phyloP scores from a whole-genome alignment of 2,888 invertebrate genomes.

The Acanthosepion esculentum region DNA sequence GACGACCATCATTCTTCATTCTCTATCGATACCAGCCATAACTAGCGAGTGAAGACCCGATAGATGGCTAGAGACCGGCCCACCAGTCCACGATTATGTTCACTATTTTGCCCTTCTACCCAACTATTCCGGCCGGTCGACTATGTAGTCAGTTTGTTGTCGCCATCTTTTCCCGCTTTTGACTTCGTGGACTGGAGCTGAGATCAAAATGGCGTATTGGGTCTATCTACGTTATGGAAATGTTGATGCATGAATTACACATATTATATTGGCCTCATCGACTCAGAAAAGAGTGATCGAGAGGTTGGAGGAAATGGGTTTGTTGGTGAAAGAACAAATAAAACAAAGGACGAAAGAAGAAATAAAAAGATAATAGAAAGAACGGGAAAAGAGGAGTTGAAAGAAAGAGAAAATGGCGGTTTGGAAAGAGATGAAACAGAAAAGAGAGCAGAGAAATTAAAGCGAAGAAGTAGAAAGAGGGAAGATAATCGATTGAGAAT shows the following conservation, averaged over 20 bases:
- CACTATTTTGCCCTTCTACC: neutral
- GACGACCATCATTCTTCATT: neutral
- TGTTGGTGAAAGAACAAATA: neutral
- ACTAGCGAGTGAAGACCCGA: neutral
- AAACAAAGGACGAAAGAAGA: neutral
- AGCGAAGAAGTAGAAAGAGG: neutral
- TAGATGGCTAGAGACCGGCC: neutral
- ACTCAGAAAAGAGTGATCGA: neutral
- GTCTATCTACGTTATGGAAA: conserved; percentile 16
- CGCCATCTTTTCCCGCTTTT: conserved; percentile 15
- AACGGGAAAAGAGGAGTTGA: neutral
- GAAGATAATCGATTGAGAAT: too few species aligned
- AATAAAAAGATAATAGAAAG: neutral
- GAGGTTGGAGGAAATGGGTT: neutral
- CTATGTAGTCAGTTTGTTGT: neutral
- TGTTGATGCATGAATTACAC: conserved; percentile 4
- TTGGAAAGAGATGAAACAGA: neutral
- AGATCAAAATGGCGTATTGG: conserved; percentile 18
- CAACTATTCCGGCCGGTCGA: conserved; percentile 12
- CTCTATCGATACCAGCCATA: neutral
- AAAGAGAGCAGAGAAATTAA: neutral
- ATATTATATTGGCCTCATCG: conserved; percentile 17
- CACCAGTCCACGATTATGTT: neutral
- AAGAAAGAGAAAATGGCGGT: neutral
- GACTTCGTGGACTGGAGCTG: conserved; percentile 13